Base-by-base conservation (phyloP, 2,113 vertebrate genomes). In the Toxostoma redivivum region DNA sequence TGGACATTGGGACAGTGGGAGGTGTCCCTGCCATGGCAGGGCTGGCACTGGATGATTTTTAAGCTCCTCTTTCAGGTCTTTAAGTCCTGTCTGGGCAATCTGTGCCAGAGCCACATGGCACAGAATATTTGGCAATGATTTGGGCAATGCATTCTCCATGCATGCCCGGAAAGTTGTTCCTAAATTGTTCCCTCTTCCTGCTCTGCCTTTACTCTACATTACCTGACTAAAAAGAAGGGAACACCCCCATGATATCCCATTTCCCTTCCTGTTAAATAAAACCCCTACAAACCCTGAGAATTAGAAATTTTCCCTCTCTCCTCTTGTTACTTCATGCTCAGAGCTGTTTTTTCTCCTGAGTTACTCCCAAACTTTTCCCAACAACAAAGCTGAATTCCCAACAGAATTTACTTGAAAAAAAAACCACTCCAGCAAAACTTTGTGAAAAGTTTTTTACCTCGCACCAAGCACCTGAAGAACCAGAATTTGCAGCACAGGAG, bases 401-500 rank as follows among this genome's bases (percentile, higher is more conserved):
- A 33, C 25, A 61, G 7, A 18, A 51, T 67, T 31, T 11, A 2
- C 11, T 19, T 37, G 44, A 69, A 42, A 64, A 74, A 69, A 42
- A 64, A 74, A 94, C 5, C 45, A 7, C 66, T 37, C 33, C 33
- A 21, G 8, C 22, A 23, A 47, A 48, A 48, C 3, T n/a, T 30
- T 4, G 15, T 28, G 42, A 20, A 9, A 30, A 48, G 35, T 48
- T 16, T 1, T 1, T 47, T 53, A 4, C 38, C 65, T 33, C 25
- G 42, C 19, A 21, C 21, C 1, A 1, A 69, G 40, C 2, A 0
- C 33, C 51, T 15, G 20, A 47, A 37, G 38, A 58, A 37, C 33
- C 13, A 15, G 48, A 74, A 74, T 81, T 40, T 82, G 31, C 28
- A 11, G 2, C 53, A 21, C 4, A 7, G 90, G 17, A 58, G 38